Percentiles rank a stretch among this genome's conserved stretches.
Evolutionary conservation across 2,113 vertebrate genomes (phyloP).

Genomic region (Nycticebus coucang): DNA sequence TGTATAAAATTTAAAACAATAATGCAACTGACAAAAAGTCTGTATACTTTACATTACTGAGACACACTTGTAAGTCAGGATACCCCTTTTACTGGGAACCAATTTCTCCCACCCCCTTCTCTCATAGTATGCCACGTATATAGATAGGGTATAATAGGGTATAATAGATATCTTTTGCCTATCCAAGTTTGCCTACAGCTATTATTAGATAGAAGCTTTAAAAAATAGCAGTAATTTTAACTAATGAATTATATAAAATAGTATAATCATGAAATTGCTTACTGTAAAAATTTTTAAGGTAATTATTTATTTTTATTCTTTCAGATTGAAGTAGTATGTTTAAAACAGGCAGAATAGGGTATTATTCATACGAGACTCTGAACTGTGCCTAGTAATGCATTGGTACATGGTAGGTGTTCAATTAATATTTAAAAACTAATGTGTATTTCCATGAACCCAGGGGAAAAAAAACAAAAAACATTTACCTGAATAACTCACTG

Average conservation of each 20-base stretch:
- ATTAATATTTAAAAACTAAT: background rate
- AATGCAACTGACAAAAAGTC: background rate
- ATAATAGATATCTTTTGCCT: background rate
- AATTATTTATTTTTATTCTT: too few relatives aligned
- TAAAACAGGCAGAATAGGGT: too few relatives aligned
- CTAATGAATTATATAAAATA: too few relatives aligned
- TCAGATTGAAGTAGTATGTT: too few relatives aligned
- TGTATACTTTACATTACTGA: background rate
- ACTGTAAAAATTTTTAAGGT: too few relatives aligned
- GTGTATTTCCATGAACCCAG: background rate
- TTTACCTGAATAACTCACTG: background rate
- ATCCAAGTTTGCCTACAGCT: background rate
- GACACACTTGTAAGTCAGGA: background rate
- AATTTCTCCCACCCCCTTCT: background rate
- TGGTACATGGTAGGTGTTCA: background rate
- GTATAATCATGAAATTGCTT: too few relatives aligned
- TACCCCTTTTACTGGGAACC: background rate
- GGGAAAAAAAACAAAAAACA: background rate
- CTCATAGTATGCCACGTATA: background rate
- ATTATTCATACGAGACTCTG: background rate
- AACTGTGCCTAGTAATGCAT: background rate
- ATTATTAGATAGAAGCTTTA: background rate
- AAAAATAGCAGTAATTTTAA: too few relatives aligned
- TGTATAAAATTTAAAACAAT: background rate
- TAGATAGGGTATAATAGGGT: background rate